Conservation (phyloP, 2,113 vertebrate genomes). For the Oryzias curvinotus region DNA sequence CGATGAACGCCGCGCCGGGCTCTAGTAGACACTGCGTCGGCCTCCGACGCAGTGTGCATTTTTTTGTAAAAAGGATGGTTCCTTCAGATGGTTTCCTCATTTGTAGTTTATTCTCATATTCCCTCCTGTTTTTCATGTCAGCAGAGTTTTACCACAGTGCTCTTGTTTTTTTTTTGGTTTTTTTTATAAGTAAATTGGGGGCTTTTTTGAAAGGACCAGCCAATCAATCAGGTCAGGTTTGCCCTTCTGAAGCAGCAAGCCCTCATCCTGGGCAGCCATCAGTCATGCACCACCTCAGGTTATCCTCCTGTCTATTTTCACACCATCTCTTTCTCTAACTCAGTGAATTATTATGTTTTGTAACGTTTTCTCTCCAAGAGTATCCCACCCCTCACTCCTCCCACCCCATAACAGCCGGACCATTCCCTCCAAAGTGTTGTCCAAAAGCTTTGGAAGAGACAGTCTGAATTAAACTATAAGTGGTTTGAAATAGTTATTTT, state of each 20-base stretch:
- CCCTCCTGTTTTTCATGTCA: slow-evolving; percentile 21
- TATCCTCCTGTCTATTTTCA: slow-evolving; percentile 71
- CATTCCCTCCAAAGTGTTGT: no score
- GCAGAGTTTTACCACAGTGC: slow-evolving; percentile 36
- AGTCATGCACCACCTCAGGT: slow-evolving; percentile 65
- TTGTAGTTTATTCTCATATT: slow-evolving; percentile 11
- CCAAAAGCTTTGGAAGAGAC: no score
- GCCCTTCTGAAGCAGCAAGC: slow-evolving; percentile 71
- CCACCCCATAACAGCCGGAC: slow-evolving; percentile 62
- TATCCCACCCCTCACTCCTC: slow-evolving; percentile 69
- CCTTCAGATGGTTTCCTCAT: slow-evolving; percentile 8
- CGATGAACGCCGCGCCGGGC: no score
- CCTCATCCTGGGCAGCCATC: slow-evolving; percentile 56
- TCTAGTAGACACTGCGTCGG: no score
- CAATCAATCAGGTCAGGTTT: slow-evolving; percentile 72
- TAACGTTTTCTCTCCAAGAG: slow-evolving; percentile 57
- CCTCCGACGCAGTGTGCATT: no score
- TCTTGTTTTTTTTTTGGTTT: not conserved
- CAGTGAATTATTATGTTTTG: slow-evolving; percentile 70
- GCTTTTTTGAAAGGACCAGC: slow-evolving; percentile 46
- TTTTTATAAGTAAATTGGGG: slow-evolving; percentile 46
- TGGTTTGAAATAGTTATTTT: no score
- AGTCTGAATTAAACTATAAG: no score
- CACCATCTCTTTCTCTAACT: slow-evolving; percentile 62
- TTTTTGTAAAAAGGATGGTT: not conserved